Conservation (phyloP, 2,113 vertebrate genomes). For the Nycticryphes semicollaris region DNA sequence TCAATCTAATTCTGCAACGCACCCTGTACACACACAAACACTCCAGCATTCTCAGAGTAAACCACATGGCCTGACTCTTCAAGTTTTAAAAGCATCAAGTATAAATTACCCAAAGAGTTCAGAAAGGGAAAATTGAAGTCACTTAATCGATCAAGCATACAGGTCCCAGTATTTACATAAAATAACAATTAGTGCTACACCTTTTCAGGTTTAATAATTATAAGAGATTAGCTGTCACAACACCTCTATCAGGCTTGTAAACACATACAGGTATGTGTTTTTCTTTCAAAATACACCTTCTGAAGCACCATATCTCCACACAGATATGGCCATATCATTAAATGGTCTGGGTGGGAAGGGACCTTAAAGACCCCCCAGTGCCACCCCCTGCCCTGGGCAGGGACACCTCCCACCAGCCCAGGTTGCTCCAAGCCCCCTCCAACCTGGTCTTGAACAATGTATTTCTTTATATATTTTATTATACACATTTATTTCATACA, state of each 20-base stretch:
- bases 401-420: not conserved
- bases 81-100: fast-evolving
- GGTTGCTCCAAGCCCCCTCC: not conserved
- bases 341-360: not conserved
- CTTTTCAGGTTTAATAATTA: not conserved
- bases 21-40: not conserved
- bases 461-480: not conserved
- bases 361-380: not conserved
- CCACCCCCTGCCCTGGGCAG: not conserved
- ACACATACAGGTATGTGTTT: not conserved
- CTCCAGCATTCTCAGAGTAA: fast-evolving
- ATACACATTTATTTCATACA: fast-evolving
- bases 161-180: not conserved
- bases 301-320: not conserved
- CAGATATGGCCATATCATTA: not conserved
- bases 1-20: not conserved
- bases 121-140: not conserved
- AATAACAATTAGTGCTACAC: not conserved
- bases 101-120: not conserved
- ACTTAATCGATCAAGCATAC: not conserved
- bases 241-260: not conserved
- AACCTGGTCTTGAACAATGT: not conserved
- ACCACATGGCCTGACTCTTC: fast-evolving
- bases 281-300: not conserved
- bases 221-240: not conserved